Base-by-base conservation (phyloP, 2,888 invertebrate genomes). In the Candidula unifasciata region DNA sequence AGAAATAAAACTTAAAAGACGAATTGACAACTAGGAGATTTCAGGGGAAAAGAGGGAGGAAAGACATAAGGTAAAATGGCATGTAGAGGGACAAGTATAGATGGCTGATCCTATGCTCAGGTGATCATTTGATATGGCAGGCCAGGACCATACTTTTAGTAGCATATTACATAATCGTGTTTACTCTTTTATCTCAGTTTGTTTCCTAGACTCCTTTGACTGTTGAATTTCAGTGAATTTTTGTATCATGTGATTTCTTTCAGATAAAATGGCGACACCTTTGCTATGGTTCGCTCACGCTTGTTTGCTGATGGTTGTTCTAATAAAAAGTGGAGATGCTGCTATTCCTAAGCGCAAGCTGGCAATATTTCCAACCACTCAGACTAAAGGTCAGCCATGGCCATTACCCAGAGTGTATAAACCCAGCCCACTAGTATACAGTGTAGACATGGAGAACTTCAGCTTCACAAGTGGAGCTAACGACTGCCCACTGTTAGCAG, bases 341-440 rank as follows among this genome's bases (percentile, higher is more conserved):
- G 6, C n/a, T 2, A 6, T 21, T 33, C 54, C 52, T 1, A 27
- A 52, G 24, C 33, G 16, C 18, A 54, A 80, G 18, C 35, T 80
- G 6, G n/a, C 30, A 79, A 44, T 68, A n/a, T 77, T 30, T 76
- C 84, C 80, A n/a, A 78, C 77, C 27, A 27, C 77, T 8, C 85
- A 85, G 27, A 77, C 80, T 18, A 35, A 24, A 33, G 86, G 86
- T 27, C 71, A 84, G 66, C 86, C 86, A 82, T 86, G 86, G 86
- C 86, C 86, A 33, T 60, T 86, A 57, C 86, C 86, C 3, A 68
- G n/a, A 37, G 64, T 60, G 27, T 86, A 84, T 33, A 33, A 86
- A 66, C 78, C 84, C 35, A 78, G 60, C 21, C 21, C 54, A n/a
- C 52, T 57, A 0, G 66, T 79, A 35, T 54, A 82, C 13, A 18